Conservation (phyloP, 2,888 invertebrate genomes). For the Sisyra nigra region DNA sequence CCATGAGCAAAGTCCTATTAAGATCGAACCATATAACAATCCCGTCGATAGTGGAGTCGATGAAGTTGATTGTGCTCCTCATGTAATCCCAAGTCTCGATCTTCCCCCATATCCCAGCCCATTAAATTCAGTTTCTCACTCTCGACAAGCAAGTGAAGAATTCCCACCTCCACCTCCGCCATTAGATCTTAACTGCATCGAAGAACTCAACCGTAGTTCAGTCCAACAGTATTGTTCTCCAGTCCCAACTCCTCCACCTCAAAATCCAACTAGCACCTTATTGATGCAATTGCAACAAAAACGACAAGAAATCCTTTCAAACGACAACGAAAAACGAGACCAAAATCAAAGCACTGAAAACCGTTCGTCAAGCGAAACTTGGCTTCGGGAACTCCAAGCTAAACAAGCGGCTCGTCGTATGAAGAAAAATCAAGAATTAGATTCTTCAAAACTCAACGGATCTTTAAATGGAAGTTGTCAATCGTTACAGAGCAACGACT, state of each 20-base stretch:
- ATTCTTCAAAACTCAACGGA: slow-evolving; percentile 1
- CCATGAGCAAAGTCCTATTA: slow-evolving; percentile 58
- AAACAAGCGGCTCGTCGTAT: slow-evolving; percentile 51
- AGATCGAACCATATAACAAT: slow-evolving; percentile 25
- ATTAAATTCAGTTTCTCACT: slow-evolving; percentile 59
- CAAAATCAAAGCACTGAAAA: slow-evolving; percentile 23
- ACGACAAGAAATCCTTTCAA: slow-evolving; percentile 40
- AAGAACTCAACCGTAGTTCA: slow-evolving; percentile 30
- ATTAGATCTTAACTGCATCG: slow-evolving; percentile 47
- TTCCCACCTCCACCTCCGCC: slow-evolving; percentile 81
- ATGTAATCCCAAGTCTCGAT: slow-evolving; percentile 33
- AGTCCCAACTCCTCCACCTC: slow-evolving; percentile 17
- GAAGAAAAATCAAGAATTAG: slow-evolving; percentile 29
- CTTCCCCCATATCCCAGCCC: slow-evolving; percentile 72
- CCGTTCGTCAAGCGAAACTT: slow-evolving; percentile 36
- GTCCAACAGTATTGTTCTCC: slow-evolving; percentile 18
- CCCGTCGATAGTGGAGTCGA: slow-evolving; percentile 36
- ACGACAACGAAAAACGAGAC: slow-evolving; percentile 25
- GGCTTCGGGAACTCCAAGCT: slow-evolving; percentile 65
- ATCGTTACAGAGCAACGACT: slow-evolving; percentile 3
- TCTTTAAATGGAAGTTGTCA: slow-evolving; percentile 7
- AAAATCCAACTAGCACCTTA: slow-evolving; percentile 26
- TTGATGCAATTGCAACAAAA: slow-evolving; percentile 46
- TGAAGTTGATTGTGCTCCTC: slow-evolving; percentile 45
- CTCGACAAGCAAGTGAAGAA: slow-evolving; percentile 74